Evolutionary conservation across 2,113 vertebrate species (phyloP), one percentile per base, ranked within the genome.

Genomic region (Anarrhichthys ocellatus): DNA sequence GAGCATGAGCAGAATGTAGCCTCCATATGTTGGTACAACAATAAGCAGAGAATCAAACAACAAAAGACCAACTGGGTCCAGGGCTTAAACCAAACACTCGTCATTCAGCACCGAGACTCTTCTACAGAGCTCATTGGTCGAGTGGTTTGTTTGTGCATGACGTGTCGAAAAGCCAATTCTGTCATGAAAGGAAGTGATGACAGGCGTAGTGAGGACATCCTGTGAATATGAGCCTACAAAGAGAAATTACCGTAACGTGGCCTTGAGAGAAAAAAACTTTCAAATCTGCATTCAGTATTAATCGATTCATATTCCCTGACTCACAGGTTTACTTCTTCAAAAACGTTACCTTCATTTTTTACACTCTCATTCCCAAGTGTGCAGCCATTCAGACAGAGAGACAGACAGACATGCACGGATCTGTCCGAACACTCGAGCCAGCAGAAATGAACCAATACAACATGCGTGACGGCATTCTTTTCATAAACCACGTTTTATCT

Each of bases 181-280:
- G 58, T 80, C 69, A 68, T 54, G n/a, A 86, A 71, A 42, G 68
- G 68, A 83, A 87, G 61, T 78, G 85, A 77, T 82, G 88, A 86
- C 56, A 79, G n/a, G 42, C 29, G 3, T 4, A 76, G 24, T 48
- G 7, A 78, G 34, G 65, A 76, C 44, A 81, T 84, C 74, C 78
- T 80, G 77, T 74, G 46, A 40, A 58, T 8, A 29, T n/a, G 29
- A 61, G 44, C 24, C 18, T 63, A n/a, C 62, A 54, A 20, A 10
- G 63, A n/a, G 32, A n/a, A 54, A 56, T 27, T 18, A 80, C 61
- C 29, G 15, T 69, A 71, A 50, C 5, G 22, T 32, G 58, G 27
- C 75, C 77, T 62, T 85, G 73, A 75, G 54, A 66, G 14, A 44
- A 32, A 52, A 81, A 64, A 29, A 5, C 6, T 42, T 71, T 52